Evolutionary conservation across 2,797 vertebrate genomes (phyloP).

Genomic region (Hypotaenidia philippensis): DNA sequence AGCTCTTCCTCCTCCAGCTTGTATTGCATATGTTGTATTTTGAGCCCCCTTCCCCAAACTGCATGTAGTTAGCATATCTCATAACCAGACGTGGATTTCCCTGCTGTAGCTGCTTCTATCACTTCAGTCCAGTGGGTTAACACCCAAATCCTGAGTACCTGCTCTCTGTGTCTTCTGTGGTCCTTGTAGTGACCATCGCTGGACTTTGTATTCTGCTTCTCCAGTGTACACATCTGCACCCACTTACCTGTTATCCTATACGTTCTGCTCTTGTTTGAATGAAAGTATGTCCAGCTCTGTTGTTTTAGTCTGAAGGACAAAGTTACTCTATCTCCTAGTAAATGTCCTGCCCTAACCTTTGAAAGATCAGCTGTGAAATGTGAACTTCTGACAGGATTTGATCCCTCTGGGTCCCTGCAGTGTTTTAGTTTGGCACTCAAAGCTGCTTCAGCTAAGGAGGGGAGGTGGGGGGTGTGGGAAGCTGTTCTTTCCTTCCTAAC

Average conservation of each 20-base stretch:
- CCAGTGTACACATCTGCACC: neutral
- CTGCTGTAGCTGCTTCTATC: neutral
- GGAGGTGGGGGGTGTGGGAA: too few species aligned
- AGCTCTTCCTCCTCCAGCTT: constrained; percentile 11
- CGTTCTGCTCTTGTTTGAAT: neutral
- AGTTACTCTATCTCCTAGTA: constrained; percentile 14
- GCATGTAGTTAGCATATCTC: neutral
- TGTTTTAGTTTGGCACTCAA: neutral
- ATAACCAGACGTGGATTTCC: neutral
- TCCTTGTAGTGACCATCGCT: neutral
- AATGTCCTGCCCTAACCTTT: constrained; percentile 51
- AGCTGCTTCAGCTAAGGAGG: neutral
- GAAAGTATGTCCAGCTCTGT: neutral
- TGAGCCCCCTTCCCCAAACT: neutral
- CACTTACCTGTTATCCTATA: neutral
- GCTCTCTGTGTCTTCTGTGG: neutral
- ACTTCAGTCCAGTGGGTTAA: neutral
- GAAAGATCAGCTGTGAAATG: constrained; percentile 29
- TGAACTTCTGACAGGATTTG: constrained; percentile 29
- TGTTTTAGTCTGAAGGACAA: constrained; percentile 40
- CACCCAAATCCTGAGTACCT: neutral
- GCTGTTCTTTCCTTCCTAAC: neutral
- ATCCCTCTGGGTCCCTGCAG: neutral
- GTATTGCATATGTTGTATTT: neutral
- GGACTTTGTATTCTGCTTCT: neutral